Base-by-base conservation (phyloP, 2,888 invertebrate species). In the Macrosiphum euphorbiae region DNA sequence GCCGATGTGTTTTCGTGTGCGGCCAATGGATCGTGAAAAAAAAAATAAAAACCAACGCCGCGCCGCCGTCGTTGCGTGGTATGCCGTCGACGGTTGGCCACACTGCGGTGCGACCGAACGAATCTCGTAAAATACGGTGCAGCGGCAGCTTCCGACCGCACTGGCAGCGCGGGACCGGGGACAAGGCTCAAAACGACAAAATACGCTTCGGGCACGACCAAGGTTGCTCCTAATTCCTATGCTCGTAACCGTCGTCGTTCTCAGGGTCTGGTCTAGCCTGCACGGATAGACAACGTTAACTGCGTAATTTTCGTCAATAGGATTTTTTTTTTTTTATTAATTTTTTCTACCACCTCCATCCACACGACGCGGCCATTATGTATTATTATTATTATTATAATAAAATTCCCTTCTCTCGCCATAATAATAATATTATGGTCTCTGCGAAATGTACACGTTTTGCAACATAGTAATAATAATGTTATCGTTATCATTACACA, bases 271-370 rank as follows among this genome's bases (percentile, higher is more conserved):
- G 26, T 67, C 61, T 67, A 50, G 47, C 47, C 87, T 87, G 92
- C 41, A 35, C 20, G 61, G 61, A 61, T n/a, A 16, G 58, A 44
- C 86, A 20, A 89, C 52, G 24, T 10, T 78, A 93, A 93, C 93
- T 93, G 90, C 93, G 93, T 93, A 89, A 93, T 90, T 89, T 84
- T 89, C 44, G 84, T 93, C 89, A 89, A 84, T 93, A 89, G 92
- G 44, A 26, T n/a, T 84, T 84, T 92, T 58, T 88, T 88, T 67
- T 61, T 47, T 47, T 55, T 52, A n/a, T n/a, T 16, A n/a, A n/a
- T 52, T 88, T n/a, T n/a, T 50, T 87, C 50, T 28, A 41, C 11
- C 20, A 55, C 10, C 44, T 55, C 55, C 78, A 55, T 84, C 92
- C 88, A 92, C 16, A 26, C 88, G 47, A 20, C 78, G 20, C 10